phyloP scores from a whole-genome alignment of 2,113 vertebrate species.

The Chloebia gouldiae region DNA sequence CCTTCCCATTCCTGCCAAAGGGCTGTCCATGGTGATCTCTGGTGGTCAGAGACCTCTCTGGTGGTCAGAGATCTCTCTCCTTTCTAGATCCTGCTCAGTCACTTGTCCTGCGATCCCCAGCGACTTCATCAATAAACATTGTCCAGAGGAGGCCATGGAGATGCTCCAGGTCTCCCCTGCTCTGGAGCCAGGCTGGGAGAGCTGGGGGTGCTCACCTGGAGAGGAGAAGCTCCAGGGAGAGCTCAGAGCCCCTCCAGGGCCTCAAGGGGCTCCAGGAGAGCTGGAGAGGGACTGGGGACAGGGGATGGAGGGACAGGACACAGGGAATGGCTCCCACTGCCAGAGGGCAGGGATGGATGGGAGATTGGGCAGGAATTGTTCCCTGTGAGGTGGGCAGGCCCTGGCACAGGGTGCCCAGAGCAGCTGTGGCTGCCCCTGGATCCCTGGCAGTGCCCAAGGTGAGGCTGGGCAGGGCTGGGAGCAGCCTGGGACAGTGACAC shows the following conservation, averaged over 20 bases:
- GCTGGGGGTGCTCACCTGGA: not conserved
- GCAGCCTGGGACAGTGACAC: rapidly evolving
- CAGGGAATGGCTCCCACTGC: not conserved
- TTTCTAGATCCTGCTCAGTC: not conserved
- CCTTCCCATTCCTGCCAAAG: not conserved
- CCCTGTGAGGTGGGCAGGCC: not conserved
- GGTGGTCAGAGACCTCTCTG: not conserved
- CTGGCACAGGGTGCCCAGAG: not conserved
- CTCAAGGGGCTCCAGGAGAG: not conserved
- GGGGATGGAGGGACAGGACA: not conserved
- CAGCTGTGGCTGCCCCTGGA: not conserved
- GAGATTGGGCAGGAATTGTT: not conserved
- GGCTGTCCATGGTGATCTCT: not conserved
- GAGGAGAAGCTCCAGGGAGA: not conserved
- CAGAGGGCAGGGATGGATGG: not conserved
- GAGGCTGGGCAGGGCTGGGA: not conserved
- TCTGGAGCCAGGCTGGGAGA: not conserved
- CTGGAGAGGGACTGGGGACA: not conserved
- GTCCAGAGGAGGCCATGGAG: not conserved
- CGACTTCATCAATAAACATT: not conserved
- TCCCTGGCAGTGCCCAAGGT: not conserved
- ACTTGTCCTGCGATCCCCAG: not conserved
- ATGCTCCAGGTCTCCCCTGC: not conserved
- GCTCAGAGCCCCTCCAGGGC: not conserved
- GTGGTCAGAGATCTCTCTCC: not conserved